Percentiles rank a stretch among this genome's conserved stretches.
phyloP scores from a whole-genome alignment of 2,888 invertebrate species.

The Dorcus hopei region DNA sequence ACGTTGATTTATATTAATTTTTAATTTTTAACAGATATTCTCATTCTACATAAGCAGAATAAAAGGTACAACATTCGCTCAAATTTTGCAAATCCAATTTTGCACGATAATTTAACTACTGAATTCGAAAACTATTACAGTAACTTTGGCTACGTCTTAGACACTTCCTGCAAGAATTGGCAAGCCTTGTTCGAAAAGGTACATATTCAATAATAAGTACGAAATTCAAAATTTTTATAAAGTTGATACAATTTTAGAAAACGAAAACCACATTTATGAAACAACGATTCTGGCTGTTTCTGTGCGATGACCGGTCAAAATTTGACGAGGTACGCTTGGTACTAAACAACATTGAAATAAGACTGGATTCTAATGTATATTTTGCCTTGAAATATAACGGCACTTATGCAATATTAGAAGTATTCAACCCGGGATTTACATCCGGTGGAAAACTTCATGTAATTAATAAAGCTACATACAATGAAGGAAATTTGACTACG shows the following conservation, averaged over 20 bases:
- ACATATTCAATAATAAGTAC: neutral
- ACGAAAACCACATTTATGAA: conserved; percentile 1
- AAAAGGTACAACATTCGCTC: conserved; percentile 2
- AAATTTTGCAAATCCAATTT: neutral
- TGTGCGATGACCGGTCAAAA: conserved; percentile 1
- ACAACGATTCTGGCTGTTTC: conserved; percentile 10
- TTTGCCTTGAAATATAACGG: conserved; percentile 2
- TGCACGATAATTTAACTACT: neutral
- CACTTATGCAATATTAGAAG: conserved; percentile 8
- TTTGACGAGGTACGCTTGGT: neutral
- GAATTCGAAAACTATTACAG: conserved; percentile 8
- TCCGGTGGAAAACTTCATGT: conserved; percentile 2
- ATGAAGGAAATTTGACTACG: neutral
- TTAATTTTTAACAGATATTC: too few species aligned
- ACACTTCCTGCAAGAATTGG: conserved; percentile 9
- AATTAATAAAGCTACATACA: conserved; percentile 9
- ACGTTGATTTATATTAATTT: too few species aligned
- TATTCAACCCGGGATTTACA: conserved; percentile 2
- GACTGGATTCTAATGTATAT: conserved; percentile 12
- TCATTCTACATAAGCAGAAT: too few species aligned
- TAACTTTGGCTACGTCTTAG: conserved; percentile 10
- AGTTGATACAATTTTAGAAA: neutral
- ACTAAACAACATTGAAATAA: conserved; percentile 8
- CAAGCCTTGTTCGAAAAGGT: conserved; percentile 6
- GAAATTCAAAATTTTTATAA: too few species aligned